phyloP scores from a whole-genome alignment of 2,888 invertebrate genomes.

The Carcina quercana region DNA sequence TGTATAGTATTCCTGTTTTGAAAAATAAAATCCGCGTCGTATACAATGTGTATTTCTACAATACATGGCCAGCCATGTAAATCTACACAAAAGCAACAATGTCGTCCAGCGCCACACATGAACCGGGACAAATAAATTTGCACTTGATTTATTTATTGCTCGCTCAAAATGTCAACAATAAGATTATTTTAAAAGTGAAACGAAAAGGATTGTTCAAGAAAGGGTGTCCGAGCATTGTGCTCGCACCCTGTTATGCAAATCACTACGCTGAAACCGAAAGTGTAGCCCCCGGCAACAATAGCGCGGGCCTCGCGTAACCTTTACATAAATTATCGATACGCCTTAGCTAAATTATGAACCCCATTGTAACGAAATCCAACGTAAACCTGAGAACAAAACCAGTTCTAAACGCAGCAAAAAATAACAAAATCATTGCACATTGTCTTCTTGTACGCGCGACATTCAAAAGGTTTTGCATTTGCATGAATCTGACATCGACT shows the following conservation, averaged over 20 bases:
- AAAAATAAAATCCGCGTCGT: no score
- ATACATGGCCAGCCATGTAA: no score
- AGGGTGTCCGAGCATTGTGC: slow-evolving; percentile 57
- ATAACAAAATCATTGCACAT: slow-evolving; percentile 13
- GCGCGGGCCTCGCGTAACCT: slow-evolving; percentile 49
- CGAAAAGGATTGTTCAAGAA: slow-evolving; percentile 57
- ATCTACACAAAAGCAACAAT: slow-evolving; percentile 52
- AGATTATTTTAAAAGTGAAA: slow-evolving; percentile 64
- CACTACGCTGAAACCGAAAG: slow-evolving; percentile 69
- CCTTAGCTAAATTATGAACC: slow-evolving; percentile 58
- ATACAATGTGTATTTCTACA: no score
- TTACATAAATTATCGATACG: slow-evolving; percentile 67
- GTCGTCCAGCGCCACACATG: slow-evolving; percentile 40
- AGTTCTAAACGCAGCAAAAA: slow-evolving; percentile 39
- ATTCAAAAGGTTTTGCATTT: slow-evolving; percentile 45
- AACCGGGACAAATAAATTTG: slow-evolving; percentile 55
- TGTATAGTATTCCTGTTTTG: no score
- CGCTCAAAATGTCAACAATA: slow-evolving; percentile 65
- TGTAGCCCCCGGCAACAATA: slow-evolving; percentile 43
- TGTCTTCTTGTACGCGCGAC: slow-evolving; percentile 12
- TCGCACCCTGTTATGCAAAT: slow-evolving; percentile 66
- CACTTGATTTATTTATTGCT: slow-evolving; percentile 70
- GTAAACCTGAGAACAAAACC: slow-evolving; percentile 35
- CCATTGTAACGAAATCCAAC: slow-evolving; percentile 38
- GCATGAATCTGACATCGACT: slow-evolving; percentile 47